Conservation (phyloP, 2,113 vertebrate genomes). For the Morphnarchus princeps region DNA sequence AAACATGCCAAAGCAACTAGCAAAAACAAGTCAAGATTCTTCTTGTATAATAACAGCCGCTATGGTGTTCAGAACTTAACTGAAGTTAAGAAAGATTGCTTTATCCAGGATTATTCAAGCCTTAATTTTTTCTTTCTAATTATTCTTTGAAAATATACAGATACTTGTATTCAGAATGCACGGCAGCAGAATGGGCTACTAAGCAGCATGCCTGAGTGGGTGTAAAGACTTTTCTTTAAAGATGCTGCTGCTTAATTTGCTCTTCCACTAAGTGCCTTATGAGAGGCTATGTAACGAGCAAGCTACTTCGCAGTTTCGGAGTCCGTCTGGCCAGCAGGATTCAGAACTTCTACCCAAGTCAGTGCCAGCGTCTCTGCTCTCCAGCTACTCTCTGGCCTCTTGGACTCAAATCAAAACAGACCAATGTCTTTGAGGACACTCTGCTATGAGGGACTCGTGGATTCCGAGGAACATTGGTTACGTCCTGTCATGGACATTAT, state of each 20-base stretch:
- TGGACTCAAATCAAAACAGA: neutral
- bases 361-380: neutral
- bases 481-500: neutral
- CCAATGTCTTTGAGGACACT: neutral
- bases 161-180: neutral
- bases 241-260: neutral
- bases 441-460: fast-evolving
- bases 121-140: neutral
- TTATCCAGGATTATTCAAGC: neutral
- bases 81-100: neutral
- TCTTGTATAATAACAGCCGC: neutral
- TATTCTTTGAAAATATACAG: neutral
- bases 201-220: neutral
- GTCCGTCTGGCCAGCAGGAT: neutral
- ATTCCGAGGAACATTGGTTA: neutral
- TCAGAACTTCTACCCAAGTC: neutral
- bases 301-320: neutral
- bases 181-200: neutral
- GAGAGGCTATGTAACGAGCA: fast-evolving
- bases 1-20: neutral
- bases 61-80: neutral
- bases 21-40: constrained; percentile 9
- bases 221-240: neutral
- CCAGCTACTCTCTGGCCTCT: neutral
- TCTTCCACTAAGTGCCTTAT: neutral